Base-by-base conservation (phyloP, 2,888 invertebrate genomes). In the Miltochrista miniata region DNA sequence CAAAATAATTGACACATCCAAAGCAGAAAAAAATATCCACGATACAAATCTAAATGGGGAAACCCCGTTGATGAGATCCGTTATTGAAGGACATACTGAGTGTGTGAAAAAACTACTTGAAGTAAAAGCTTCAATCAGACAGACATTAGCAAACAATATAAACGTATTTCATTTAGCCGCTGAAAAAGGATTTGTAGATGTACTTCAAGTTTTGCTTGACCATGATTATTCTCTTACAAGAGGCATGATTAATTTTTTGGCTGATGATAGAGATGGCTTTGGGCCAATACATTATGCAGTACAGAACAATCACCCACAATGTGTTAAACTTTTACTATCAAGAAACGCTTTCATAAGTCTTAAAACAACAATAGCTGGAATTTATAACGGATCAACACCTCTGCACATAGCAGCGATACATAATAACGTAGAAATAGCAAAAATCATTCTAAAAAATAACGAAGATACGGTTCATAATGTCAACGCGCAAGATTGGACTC, bases 161-260 rank as follows among this genome's bases (percentile, higher is more conserved):
- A 93, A 92, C 7, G 83, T 93, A 41, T 76, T 93, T 87, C 69
- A 18, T 74, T 46, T 61, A 15, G 66, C 72, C 15, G 68, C 73
- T 45, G 88, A 87, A 68, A 72, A 80, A 52, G 93, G 93, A 1
- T 80, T 87, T 51, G 64, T 78, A 13, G 85, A 90, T 12, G 89
- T 93, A 56, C 83, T 94, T 8, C 82, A 88, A 61, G 72, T 83
- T 30, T 77, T 94, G 34, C 66, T 94, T 12, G 78, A 81, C 68
- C 62, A 85, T 74, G 68, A 90, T 72, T 61, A 83, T 73, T 51
- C 66, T 10, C 48, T 82, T 8, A 70, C 79, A 0, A 61, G 63
- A 52, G 46, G 42, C 7, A 70, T 80, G 68, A 67, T 83, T 14
- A 75, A 82, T 53, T 65, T 88, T 7, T 37, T 76, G 55, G 73